Percentiles rank a stretch among this genome's conserved stretches.
Evolutionary conservation across 30 jellyfish, hydroid and myxozoan genomes (phyloP).

Genomic region (Hydractinia symbiolongicarpus): DNA sequence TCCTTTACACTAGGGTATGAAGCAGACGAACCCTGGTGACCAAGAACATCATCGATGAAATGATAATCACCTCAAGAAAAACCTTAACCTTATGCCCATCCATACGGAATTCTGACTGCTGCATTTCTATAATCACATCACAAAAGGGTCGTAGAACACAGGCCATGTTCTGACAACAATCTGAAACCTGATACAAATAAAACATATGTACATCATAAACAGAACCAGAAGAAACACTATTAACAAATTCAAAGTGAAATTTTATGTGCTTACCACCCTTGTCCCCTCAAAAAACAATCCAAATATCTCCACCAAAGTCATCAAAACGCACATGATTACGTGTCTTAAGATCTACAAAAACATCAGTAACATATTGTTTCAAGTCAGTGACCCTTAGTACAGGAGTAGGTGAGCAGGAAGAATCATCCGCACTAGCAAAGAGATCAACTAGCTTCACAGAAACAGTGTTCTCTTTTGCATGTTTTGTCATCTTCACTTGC

Average conservation of each 20-base stretch:
- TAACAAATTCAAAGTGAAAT: constrained; percentile 24
- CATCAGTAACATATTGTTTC: background rate
- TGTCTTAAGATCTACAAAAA: background rate
- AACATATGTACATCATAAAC: constrained; percentile 29
- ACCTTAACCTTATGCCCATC: constrained; percentile 20
- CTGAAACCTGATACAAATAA: constrained; percentile 16
- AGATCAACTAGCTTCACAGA: background rate
- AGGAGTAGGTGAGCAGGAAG: background rate
- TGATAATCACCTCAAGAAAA: constrained; percentile 4
- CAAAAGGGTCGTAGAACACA: constrained; percentile 1
- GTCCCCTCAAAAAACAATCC: constrained; percentile 20
- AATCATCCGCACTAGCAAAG: background rate
- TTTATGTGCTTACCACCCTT: constrained; percentile 22
- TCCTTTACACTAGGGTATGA: constrained; percentile 20
- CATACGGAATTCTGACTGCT: constrained; percentile 13
- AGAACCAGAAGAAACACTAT: background rate
- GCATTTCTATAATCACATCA: constrained; percentile 3
- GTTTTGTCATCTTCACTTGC: background rate
- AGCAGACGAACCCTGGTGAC: constrained; percentile 42
- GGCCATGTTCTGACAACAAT: constrained; percentile 28
- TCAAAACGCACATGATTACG: background rate
- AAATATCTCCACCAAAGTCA: background rate
- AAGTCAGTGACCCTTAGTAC: background rate
- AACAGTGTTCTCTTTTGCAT: background rate
- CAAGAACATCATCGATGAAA: constrained; percentile 15